Evolutionary conservation across 2,888 invertebrate genomes (phyloP).

Genomic region (Apamea crenata): DNA sequence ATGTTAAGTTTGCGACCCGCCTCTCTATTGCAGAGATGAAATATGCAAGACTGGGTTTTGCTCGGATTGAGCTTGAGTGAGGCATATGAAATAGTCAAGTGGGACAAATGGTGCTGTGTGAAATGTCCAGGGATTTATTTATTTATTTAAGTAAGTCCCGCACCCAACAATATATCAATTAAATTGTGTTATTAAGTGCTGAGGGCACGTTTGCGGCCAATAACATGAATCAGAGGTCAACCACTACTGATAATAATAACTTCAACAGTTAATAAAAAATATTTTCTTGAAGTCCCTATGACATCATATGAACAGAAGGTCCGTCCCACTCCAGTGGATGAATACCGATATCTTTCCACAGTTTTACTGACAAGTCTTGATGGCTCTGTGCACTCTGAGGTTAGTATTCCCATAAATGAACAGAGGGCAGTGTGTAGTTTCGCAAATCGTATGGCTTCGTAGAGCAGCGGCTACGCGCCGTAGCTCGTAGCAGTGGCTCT

Average conservation of each 20-base stretch:
- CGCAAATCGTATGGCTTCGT: neutral
- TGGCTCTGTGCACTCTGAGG: neutral
- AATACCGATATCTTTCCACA: neutral
- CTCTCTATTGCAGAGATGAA: too few relatives aligned
- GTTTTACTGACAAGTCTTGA: too few relatives aligned
- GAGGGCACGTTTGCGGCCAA: constrained; percentile 14
- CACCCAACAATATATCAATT: neutral
- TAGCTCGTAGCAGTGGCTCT: constrained; percentile 11
- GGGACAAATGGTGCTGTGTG: too few relatives aligned
- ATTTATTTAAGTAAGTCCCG: neutral
- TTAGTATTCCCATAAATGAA: neutral
- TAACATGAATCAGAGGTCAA: constrained; percentile 39
- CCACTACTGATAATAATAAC: constrained; percentile 52
- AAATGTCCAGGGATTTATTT: too few relatives aligned
- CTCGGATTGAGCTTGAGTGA: too few relatives aligned
- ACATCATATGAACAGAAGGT: constrained; percentile 10
- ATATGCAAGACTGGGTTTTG: too few relatives aligned
- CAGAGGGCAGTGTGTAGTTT: constrained; percentile 3
- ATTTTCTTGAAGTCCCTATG: constrained; percentile 20
- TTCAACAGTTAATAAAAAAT: constrained; percentile 31
- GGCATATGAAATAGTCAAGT: neutral
- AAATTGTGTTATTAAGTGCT: constrained; percentile 27
- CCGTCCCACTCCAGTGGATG: neutral
- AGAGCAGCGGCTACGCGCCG: neutral
- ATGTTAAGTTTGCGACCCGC: too few relatives aligned